Conservation (phyloP, 2,888 invertebrate species). For the Eulithis testata region DNA sequence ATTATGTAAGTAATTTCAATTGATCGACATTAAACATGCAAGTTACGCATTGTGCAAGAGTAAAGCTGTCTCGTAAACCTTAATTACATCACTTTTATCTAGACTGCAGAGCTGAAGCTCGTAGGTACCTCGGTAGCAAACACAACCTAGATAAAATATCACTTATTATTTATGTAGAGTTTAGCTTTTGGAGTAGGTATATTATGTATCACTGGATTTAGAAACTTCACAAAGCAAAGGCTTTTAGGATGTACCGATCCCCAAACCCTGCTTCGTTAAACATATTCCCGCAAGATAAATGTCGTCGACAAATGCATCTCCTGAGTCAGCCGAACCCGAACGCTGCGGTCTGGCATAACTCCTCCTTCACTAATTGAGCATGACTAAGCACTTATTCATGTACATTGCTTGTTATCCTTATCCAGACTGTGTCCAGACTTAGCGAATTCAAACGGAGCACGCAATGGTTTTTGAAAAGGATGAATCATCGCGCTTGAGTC, state of each 20-base stretch:
- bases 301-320: conserved; percentile 37
- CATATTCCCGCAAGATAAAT: conserved; percentile 34
- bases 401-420: conserved; percentile 35
- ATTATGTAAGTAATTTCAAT: too few species aligned
- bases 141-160: too few species aligned
- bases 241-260: background rate
- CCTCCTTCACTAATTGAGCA: conserved; percentile 32
- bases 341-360: conserved; percentile 37
- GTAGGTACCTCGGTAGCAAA: too few species aligned
- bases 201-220: too few species aligned
- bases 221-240: too few species aligned
- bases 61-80: too few species aligned
- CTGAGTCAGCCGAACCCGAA: conserved; percentile 28
- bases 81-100: too few species aligned
- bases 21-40: too few species aligned
- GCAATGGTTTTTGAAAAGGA: conserved; percentile 36
- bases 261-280: conserved; percentile 6
- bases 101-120: too few species aligned
- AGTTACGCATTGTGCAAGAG: too few species aligned
- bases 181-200: too few species aligned
- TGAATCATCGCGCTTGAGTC: conserved; percentile 23
- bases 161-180: background rate
- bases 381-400: conserved; percentile 30
- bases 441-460: conserved; percentile 23
- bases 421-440: background rate